A percentile compares a stretch with the other conserved stretches of the same genome.
phyloP scores from a whole-genome alignment of 2,888 invertebrate genomes.

The Fragum whitleyi region DNA sequence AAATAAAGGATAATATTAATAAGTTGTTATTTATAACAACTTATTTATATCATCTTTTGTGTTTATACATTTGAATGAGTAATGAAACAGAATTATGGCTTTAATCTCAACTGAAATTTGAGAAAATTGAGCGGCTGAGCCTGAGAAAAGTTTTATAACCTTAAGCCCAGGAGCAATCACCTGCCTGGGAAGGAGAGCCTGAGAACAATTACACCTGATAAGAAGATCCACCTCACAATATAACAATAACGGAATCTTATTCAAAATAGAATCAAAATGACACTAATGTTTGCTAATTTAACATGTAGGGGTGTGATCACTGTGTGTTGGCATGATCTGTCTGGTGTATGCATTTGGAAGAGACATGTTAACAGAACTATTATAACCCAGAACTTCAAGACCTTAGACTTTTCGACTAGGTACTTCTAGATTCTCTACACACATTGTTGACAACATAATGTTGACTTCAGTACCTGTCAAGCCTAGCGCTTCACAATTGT shows the following conservation, averaged over 20 bases:
- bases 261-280: conserved; percentile 46
- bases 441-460: conserved; percentile 60
- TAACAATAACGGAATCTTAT: conserved; percentile 27
- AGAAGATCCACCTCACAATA: conserved; percentile 58
- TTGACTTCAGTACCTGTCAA: conserved; percentile 24
- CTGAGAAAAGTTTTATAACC: too few relatives aligned
- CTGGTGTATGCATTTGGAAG: conserved; percentile 35
- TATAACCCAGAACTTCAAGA: conserved; percentile 43
- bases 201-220: conserved; percentile 64
- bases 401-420: conserved; percentile 35
- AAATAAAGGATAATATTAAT: too few relatives aligned
- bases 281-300: conserved; percentile 6
- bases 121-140: too few relatives aligned
- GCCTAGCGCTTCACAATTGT: conserved; percentile 40
- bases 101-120: too few relatives aligned
- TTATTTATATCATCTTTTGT: too few relatives aligned
- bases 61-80: too few relatives aligned
- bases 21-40: too few relatives aligned
- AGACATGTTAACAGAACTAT: conserved; percentile 24
- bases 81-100: too few relatives aligned
- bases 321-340: conserved; percentile 43
- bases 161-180: conserved; percentile 36
- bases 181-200: conserved; percentile 59
- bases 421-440: conserved; percentile 26
- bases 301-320: conserved; percentile 31